Conservation (phyloP, 2,113 vertebrate species). For the Amazona vittata region DNA sequence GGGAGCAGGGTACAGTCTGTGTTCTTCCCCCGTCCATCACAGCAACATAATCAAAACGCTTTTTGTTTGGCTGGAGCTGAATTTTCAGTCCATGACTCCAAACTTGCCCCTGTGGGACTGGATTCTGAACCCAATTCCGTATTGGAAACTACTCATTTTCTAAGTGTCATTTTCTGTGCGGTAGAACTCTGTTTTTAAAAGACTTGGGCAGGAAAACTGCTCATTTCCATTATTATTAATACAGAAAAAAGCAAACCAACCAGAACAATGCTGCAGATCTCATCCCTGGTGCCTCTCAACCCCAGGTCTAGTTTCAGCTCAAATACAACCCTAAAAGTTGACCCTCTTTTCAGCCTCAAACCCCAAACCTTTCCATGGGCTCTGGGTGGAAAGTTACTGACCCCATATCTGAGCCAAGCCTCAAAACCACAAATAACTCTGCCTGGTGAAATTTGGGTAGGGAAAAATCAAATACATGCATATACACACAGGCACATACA, state of each 20-base stretch:
- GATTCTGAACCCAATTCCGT: neutral
- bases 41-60: neutral
- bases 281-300: conserved; percentile 6
- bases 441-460: conserved; percentile 43
- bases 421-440: conserved; percentile 38
- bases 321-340: conserved; percentile 10
- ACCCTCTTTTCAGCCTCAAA: conserved; percentile 27
- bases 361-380: conserved; percentile 29
- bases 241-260: neutral
- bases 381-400: conserved; percentile 56
- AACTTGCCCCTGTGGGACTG: neutral
- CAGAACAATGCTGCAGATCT: neutral
- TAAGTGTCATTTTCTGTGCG: neutral
- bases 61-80: neutral
- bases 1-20: neutral
- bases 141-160: conserved; percentile 46
- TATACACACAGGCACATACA: neutral
- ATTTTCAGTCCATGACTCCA: neutral
- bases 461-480: neutral
- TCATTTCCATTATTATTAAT: conserved; percentile 32
- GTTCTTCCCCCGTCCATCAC: neutral
- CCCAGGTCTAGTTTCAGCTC: neutral
- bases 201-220: neutral
- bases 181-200: neutral
- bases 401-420: conserved; percentile 46